Percentiles rank a stretch among this genome's conserved stretches.
phyloP scores from a whole-genome alignment of 2,888 invertebrate species.

The Lypha dubia region DNA sequence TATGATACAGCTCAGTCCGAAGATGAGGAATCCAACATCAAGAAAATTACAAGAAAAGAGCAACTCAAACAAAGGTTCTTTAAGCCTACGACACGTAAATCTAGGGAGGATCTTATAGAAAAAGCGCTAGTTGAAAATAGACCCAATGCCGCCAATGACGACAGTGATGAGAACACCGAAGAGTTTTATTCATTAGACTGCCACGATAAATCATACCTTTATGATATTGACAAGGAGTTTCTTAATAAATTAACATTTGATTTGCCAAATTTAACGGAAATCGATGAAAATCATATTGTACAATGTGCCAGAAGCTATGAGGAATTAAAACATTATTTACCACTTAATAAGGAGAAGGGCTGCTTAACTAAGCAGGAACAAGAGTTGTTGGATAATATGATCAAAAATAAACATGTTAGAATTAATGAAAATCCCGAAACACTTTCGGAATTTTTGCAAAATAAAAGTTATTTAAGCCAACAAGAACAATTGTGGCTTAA shows the following conservation, averaged over 20 bases:
- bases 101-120: constrained; percentile 24
- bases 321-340: constrained; percentile 75
- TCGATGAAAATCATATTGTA: constrained; percentile 74
- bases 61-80: constrained; percentile 6
- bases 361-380: constrained; percentile 72
- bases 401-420: constrained; percentile 13
- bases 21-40: constrained; percentile 62
- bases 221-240: constrained; percentile 77
- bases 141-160: neutral
- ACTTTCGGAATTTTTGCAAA: neutral
- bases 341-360: constrained; percentile 53
- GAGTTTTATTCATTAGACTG: constrained; percentile 76
- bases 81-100: constrained; percentile 8
- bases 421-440: neutral
- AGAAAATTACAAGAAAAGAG: neutral
- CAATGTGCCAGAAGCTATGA: constrained; percentile 77
- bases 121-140: constrained; percentile 35
- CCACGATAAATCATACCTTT: constrained; percentile 64
- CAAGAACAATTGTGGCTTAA: constrained; percentile 72
- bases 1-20: constrained; percentile 72
- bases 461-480: neutral
- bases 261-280: constrained; percentile 67
- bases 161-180: constrained; percentile 51
- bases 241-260: constrained; percentile 76
- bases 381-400: constrained; percentile 72